These are phyloP conservation scores for Columbina picui DNA, from an alignment of 2,113 vertebrate species.

Conservation along the genomic window DNA sequence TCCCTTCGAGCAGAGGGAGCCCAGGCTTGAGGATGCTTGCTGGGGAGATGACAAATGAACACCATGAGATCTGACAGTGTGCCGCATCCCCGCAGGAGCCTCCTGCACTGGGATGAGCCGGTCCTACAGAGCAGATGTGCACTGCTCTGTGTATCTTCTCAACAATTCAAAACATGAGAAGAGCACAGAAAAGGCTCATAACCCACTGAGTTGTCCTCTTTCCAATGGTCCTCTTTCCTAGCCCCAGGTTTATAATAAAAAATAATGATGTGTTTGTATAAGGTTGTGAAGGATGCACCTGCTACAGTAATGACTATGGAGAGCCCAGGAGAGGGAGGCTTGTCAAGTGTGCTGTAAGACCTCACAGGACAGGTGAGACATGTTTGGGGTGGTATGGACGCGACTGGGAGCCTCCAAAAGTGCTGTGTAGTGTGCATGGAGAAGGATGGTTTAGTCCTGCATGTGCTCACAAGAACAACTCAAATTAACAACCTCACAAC, in stretches of 20 bases:
- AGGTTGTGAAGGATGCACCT: background rate
- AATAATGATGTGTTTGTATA: background rate
- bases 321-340: background rate
- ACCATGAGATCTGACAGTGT: conserved; percentile 50
- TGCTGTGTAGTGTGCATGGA: background rate
- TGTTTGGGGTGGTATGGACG: accelerated
- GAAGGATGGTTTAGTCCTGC: background rate
- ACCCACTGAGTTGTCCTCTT: background rate
- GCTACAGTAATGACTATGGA: background rate
- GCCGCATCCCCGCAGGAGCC: background rate
- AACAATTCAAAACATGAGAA: background rate
- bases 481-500: background rate
- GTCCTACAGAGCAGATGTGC: background rate
- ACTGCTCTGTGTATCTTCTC: background rate
- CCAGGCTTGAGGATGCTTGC: background rate
- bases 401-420: background rate
- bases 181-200: background rate
- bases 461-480: background rate
- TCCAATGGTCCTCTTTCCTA: background rate
- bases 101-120: background rate
- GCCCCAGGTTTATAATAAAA: background rate
- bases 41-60: background rate
- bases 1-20: background rate
- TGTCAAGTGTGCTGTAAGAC: background rate
- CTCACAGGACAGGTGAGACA: background rate